Conservation (phyloP, 2,888 invertebrate genomes). For the Drosophila nigricruria region DNA sequence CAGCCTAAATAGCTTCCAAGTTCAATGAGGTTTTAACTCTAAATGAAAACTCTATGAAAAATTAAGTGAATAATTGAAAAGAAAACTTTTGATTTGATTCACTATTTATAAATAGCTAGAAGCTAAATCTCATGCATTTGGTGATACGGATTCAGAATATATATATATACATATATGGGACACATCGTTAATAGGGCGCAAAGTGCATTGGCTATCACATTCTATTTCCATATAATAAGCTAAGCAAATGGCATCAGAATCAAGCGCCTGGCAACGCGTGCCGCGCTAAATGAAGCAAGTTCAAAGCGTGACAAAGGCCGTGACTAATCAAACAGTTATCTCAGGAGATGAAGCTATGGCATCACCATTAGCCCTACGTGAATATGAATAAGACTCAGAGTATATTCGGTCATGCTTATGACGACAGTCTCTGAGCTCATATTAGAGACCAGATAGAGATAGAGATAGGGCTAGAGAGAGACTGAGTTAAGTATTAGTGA, state of each 20-base stretch:
- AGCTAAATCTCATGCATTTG: background rate
- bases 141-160: background rate
- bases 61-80: too few species aligned
- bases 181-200: background rate
- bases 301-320: background rate
- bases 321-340: conserved; percentile 4
- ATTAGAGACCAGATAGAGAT: background rate
- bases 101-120: background rate
- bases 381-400: background rate
- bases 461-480: background rate
- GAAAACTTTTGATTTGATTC: background rate
- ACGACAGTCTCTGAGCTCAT: conserved; percentile 30
- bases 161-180: background rate
- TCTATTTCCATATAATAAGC: background rate
- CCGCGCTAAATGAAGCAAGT: background rate
- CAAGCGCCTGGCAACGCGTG: background rate
- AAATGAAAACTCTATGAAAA: too few species aligned
- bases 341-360: conserved; percentile 1
- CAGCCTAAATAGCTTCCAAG: too few species aligned
- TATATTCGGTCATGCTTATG: conserved; percentile 27
- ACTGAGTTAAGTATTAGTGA: conserved; percentile 37
- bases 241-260: background rate
- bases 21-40: too few species aligned
- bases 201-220: background rate
- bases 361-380: background rate